These are phyloP conservation scores for Leptinotarsa undecemlineata DNA, from an alignment of 1,140 invertebrate genomes.

Conservation along the genomic window DNA sequence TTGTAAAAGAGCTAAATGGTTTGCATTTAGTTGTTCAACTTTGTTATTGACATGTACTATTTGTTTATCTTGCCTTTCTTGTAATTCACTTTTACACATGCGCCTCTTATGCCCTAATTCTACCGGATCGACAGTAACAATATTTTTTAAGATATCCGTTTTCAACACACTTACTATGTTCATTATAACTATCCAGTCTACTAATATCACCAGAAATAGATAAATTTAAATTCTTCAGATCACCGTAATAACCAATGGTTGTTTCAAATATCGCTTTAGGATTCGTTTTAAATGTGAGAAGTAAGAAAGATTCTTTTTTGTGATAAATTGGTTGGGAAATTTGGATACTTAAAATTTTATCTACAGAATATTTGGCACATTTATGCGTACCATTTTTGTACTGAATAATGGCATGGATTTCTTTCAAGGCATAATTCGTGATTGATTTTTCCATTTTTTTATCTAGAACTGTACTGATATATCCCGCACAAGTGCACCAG, in stretches of 20 bases:
- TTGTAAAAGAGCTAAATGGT: too few species aligned
- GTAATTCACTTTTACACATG: too few species aligned
- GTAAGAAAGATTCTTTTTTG: conserved; percentile 39
- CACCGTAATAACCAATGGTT: conserved; percentile 32
- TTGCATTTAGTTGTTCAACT: too few species aligned
- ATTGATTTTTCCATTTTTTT: conserved; percentile 53
- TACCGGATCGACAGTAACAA: conserved; percentile 55
- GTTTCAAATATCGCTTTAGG: conserved; percentile 45
- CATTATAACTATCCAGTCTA: conserved; percentile 64
- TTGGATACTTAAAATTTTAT: conserved; percentile 30
- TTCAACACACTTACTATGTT: conserved; percentile 59
- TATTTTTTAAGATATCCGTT: conserved; percentile 61
- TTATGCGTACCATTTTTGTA: conserved; percentile 50
- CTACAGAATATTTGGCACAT: conserved; percentile 54
- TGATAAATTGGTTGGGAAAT: conserved; percentile 33
- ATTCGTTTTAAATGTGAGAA: conserved; percentile 38
- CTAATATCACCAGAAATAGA: conserved; percentile 59
- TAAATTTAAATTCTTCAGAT: conserved; percentile 30
- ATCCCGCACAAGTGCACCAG: conserved; percentile 76
- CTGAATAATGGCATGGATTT: conserved; percentile 49
- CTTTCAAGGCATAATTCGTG: conserved; percentile 57
- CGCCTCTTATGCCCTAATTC: too few species aligned
- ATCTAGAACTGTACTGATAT: conserved; percentile 52
- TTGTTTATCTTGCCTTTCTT: not conserved
- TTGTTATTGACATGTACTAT: too few species aligned